Evolutionary conservation across 2,888 invertebrate species (phyloP), one percentile per base, ranked within the genome.

Genomic region (Agrenia bidenticulata): DNA sequence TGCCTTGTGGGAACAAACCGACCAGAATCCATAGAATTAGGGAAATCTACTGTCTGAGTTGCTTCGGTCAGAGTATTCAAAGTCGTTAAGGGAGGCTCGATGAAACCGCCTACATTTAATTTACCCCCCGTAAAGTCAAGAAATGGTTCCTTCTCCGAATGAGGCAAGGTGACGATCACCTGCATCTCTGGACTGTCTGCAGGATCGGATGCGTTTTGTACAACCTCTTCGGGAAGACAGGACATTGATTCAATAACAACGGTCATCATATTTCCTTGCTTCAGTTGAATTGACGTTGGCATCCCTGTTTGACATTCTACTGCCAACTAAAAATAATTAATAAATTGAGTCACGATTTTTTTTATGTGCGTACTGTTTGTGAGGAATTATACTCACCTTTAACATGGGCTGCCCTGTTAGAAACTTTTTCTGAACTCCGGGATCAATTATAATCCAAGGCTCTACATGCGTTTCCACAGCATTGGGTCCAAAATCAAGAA

Each of bases 181-280:
- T 60, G 60, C 9, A 61, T 42, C 13, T 60, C 60, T 19, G 45
- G 9, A 11, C 5, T 15, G 45, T 45, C 45, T 15, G 15, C 15
- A 15, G 49, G 24, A 17, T 49, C 21, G 1, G 39, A 19, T 1
- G 60, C 56, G 26, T 55, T 49, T 39, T 54, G 51, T 9, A 61
- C 27, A 9, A 64, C 41, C 15, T 50, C 45, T 13, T 50, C 45
- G 9, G 68, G 62, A 23, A 68, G 49, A 53, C 57, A 49, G 59
- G 62, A 37, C 37, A 68, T 26, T 0, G 64, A 55, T 32, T 64
- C 68, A 11, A 61, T 42, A 19, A 62, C 27, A 1, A 64, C 23
- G 1, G 68, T 61, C 58, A 68, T 62, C 37, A 62, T 24, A 37
- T 68, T 68, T 24, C 64, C 68, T 58, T 66, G 65, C 11, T 49